Conservation (phyloP, 2,113 vertebrate genomes). For the Lonchura striata region DNA sequence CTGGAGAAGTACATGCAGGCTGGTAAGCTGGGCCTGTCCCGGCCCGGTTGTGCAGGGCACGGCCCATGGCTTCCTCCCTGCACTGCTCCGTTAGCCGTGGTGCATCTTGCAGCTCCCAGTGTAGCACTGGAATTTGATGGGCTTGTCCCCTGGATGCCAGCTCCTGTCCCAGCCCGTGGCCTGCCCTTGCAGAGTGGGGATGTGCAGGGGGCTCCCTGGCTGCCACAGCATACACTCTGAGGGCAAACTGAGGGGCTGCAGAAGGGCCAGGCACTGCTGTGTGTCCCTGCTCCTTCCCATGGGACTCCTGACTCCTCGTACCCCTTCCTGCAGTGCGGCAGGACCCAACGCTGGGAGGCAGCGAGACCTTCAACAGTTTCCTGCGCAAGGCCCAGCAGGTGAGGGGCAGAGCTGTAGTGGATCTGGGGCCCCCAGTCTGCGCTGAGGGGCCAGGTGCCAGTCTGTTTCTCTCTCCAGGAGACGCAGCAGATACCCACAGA, state of each 20-base stretch:
- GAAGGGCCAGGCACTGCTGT: accelerated
- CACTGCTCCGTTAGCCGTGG: accelerated
- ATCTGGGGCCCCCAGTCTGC: accelerated
- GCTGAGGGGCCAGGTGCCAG: accelerated
- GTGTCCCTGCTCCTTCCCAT: not conserved
- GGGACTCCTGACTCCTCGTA: accelerated
- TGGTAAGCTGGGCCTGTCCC: slow-evolving; percentile 76
- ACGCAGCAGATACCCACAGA: slow-evolving; percentile 97
- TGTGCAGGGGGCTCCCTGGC: accelerated
- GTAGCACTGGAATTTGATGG: not conserved
- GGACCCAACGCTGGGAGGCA: slow-evolving; percentile 89
- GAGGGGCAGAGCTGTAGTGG: not conserved
- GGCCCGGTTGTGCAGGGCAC: accelerated
- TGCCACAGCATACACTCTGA: not conserved
- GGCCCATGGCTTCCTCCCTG: accelerated
- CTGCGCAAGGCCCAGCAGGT: slow-evolving; percentile 97
- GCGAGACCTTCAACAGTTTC: slow-evolving; percentile 96
- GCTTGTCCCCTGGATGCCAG: not conserved
- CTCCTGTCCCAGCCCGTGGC: not conserved
- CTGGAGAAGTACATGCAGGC: slow-evolving; percentile 99
- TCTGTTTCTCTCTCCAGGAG: slow-evolving; percentile 76
- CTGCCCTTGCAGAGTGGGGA: not conserved
- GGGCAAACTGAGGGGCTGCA: not conserved
- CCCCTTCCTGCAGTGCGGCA: slow-evolving; percentile 83
- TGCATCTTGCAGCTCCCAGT: accelerated